Evolutionary conservation across 2,888 invertebrate species (phyloP).

Genomic region (Rhagonycha lutea): DNA sequence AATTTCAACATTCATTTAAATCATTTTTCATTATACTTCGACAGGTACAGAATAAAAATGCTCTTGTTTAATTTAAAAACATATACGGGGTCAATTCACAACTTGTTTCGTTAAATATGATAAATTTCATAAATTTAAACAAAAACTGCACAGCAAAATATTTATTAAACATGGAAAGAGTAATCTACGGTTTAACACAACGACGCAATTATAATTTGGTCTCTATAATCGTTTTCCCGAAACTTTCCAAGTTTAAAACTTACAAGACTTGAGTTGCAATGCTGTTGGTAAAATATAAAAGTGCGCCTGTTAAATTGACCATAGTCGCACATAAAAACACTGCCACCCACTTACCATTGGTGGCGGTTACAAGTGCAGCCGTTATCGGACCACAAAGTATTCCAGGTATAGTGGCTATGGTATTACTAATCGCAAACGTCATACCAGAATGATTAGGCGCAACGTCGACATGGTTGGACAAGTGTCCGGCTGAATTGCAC

Average conservation of each 20-base stretch:
- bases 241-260: conserved; percentile 31
- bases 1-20: neutral
- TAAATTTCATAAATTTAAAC: neutral
- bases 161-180: neutral
- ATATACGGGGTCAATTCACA: neutral
- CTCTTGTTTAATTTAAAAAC: too few relatives aligned
- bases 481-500: conserved; percentile 75
- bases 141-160: neutral
- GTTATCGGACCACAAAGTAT: conserved; percentile 77
- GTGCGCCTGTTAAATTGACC: conserved; percentile 72
- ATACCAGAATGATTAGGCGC: conserved; percentile 78
- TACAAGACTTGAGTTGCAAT: conserved; percentile 68
- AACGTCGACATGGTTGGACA: conserved; percentile 77
- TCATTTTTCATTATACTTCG: neutral
- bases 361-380: conserved; percentile 71
- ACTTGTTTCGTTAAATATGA: neutral
- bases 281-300: conserved; percentile 74
- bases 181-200: neutral
- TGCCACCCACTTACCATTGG: conserved; percentile 73
- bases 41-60: neutral
- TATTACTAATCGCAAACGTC: conserved; percentile 77
- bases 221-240: neutral
- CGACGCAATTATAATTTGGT: neutral
- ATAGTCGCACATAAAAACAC: conserved; percentile 74
- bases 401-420: conserved; percentile 75